Evolutionary conservation across 2,113 vertebrate species (phyloP).

Genomic region (Ceyx cyanopectus): DNA sequence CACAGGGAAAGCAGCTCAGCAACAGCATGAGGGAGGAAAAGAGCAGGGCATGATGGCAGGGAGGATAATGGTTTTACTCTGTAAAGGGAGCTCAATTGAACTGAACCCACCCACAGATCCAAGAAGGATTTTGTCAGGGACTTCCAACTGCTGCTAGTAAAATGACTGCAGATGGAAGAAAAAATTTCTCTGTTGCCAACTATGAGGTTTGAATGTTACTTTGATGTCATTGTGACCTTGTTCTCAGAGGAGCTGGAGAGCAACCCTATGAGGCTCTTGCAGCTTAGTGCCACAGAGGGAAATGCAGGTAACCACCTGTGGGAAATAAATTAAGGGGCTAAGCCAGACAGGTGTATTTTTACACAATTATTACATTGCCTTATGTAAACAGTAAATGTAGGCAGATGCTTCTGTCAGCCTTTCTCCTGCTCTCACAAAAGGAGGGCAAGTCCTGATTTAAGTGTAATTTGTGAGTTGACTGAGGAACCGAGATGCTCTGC

Average conservation of each 20-base stretch:
- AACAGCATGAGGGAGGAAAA: not conserved
- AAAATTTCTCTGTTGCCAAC: not conserved
- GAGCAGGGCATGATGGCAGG: not conserved
- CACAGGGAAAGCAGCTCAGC: not conserved
- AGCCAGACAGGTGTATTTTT: not conserved
- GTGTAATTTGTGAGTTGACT: not conserved
- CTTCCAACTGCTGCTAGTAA: not conserved
- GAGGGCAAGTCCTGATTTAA: not conserved
- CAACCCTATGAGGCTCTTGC: not conserved
- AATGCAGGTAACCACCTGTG: not conserved
- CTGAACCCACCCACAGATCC: not conserved
- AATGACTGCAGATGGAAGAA: not conserved
- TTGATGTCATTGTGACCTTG: not conserved
- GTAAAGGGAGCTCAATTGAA: not conserved
- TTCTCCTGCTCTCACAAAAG: not conserved
- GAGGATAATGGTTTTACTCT: not conserved
- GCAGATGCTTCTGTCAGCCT: not conserved
- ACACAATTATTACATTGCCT: not conserved
- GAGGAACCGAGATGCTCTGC: not conserved
- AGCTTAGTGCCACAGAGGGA: not conserved
- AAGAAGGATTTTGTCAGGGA: not conserved
- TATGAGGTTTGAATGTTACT: not conserved
- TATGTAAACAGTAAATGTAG: not conserved
- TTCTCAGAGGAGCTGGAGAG: not conserved
- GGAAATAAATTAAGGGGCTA: not conserved